A percentile compares a stretch with the other conserved stretches of the same genome.
Evolutionary conservation across 2,113 vertebrate genomes (phyloP).

Genomic region (Corythaixoides concolor): DNA sequence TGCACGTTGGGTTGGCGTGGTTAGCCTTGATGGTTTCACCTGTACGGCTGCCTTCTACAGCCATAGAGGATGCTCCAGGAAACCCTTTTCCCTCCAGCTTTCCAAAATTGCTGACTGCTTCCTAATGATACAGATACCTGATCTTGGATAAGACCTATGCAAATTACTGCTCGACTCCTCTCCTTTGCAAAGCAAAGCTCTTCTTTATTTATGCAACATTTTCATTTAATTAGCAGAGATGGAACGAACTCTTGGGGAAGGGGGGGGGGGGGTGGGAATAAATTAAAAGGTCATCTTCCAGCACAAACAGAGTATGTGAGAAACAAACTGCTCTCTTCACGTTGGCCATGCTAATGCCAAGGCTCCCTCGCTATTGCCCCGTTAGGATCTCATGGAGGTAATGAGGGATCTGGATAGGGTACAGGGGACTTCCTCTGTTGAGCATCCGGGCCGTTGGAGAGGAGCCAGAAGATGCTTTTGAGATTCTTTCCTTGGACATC

Average conservation of each 20-base stretch:
- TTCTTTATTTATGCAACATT: background rate
- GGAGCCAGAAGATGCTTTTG: background rate
- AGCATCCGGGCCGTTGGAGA: background rate
- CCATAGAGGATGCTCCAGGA: background rate
- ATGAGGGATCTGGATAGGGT: accelerated
- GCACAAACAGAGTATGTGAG: accelerated
- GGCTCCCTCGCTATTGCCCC: background rate
- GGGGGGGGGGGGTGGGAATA: too few relatives aligned
- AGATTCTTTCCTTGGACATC: background rate
- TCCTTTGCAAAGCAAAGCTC: background rate
- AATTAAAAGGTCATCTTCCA: background rate
- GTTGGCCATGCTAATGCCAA: accelerated
- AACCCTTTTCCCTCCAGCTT: background rate
- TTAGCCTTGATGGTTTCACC: background rate
- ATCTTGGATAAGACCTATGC: background rate
- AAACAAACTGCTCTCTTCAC: background rate
- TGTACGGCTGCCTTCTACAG: accelerated
- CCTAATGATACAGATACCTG: background rate
- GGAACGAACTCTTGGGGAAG: background rate
- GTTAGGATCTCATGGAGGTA: accelerated
- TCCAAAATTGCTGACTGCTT: background rate
- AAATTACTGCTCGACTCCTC: background rate
- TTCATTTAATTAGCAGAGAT: background rate
- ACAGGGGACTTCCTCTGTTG: background rate
- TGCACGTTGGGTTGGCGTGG: background rate